A percentile compares a stretch with the other conserved stretches of the same genome.
Conservation (phyloP, 2,888 invertebrate genomes). For the Leptinotarsa peninsularis region DNA sequence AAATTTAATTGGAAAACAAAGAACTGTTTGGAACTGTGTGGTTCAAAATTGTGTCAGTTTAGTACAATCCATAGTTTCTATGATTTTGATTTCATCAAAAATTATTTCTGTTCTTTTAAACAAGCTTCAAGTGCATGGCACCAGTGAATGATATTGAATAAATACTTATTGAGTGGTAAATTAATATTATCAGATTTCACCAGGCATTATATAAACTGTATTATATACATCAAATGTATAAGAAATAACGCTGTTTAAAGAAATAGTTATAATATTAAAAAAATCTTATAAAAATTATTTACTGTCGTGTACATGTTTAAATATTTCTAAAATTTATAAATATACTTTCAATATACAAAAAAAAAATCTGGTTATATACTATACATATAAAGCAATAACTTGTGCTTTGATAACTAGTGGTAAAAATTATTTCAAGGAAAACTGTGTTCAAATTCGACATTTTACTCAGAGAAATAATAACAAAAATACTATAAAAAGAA, state of each 20-base stretch:
- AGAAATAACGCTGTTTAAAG: constrained; percentile 11
- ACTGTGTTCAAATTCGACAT: constrained; percentile 5
- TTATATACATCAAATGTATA: constrained; percentile 38
- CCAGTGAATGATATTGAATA: not conserved
- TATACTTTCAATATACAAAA: constrained; percentile 42
- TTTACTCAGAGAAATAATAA: not conserved
- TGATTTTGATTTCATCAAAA: too few relatives aligned
- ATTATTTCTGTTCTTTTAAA: not conserved
- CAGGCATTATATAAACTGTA: constrained; percentile 34
- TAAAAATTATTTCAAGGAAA: constrained; percentile 26
- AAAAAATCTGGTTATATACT: constrained; percentile 34
- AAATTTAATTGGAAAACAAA: too few relatives aligned
- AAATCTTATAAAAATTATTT: constrained; percentile 35
- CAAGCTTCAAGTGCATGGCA: not conserved
- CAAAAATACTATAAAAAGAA: not conserved
- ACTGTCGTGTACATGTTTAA: constrained; percentile 37
- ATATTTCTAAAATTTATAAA: constrained; percentile 43
- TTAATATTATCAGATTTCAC: constrained; percentile 11
- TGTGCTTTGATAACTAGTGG: constrained; percentile 45
- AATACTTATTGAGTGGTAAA: not conserved
- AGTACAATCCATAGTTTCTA: too few relatives aligned
- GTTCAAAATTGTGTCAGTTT: too few relatives aligned
- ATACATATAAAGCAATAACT: constrained; percentile 39
- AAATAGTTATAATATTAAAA: constrained; percentile 35
- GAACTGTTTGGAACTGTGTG: too few relatives aligned